phyloP scores from a whole-genome alignment of 1,140 invertebrate species.

The Drosophila tropicalis region DNA sequence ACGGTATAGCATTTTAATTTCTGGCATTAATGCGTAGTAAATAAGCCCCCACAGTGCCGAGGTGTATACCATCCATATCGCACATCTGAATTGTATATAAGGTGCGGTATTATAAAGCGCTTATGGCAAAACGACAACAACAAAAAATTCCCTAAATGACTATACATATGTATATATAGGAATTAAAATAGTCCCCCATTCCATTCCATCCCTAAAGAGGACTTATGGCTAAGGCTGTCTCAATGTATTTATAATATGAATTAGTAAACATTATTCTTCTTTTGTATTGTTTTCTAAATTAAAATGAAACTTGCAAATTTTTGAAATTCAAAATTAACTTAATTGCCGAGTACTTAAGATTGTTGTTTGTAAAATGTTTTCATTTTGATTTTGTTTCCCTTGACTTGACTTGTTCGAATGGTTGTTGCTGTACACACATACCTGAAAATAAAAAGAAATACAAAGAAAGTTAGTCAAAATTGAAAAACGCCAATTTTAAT shows the following conservation, averaged over 20 bases:
- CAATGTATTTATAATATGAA: constrained; percentile 30
- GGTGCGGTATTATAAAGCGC: constrained; percentile 41
- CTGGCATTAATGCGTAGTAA: constrained; percentile 67
- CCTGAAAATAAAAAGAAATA: constrained; percentile 48
- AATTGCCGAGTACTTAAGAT: neutral
- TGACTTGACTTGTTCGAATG: too few species aligned
- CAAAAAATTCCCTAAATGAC: constrained; percentile 18
- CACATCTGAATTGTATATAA: constrained; percentile 17
- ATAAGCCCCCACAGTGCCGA: constrained; percentile 32
- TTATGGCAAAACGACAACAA: constrained; percentile 27
- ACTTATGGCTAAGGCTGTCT: constrained; percentile 12
- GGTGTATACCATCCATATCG: constrained; percentile 22
- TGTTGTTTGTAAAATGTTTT: neutral
- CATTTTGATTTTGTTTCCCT: constrained; percentile 17
- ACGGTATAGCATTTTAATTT: constrained; percentile 73
- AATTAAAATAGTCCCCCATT: constrained; percentile 33
- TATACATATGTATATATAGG: constrained; percentile 12
- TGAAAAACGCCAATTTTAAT: neutral
- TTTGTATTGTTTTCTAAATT: neutral
- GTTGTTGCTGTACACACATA: constrained; percentile 36
- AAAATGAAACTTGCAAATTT: neutral
- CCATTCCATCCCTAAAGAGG: neutral
- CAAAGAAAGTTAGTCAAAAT: neutral
- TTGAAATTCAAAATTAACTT: constrained; percentile 5
- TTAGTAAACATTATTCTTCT: constrained; percentile 17